A percentile compares a stretch with the other conserved stretches of the same genome.
Conservation (phyloP, 2,797 vertebrate species). For the Esox masquinongy region DNA sequence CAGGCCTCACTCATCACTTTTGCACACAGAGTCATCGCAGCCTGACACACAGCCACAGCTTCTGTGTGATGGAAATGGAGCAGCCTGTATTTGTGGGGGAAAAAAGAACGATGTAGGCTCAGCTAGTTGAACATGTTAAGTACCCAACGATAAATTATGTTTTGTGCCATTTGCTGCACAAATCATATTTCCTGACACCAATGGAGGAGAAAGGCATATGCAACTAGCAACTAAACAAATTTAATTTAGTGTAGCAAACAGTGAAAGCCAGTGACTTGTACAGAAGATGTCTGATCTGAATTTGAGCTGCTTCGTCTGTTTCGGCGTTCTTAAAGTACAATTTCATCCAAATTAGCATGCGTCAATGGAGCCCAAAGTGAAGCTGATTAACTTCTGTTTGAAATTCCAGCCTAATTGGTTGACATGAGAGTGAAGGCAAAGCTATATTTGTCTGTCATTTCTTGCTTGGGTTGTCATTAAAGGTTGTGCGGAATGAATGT, state of each 20-base stretch:
- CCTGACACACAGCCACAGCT: neutral
- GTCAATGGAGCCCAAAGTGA: constrained; percentile 40
- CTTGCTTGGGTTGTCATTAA: constrained; percentile 53
- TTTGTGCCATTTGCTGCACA: neutral
- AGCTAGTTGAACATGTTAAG: constrained; percentile 9
- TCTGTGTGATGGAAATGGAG: neutral
- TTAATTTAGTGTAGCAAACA: neutral
- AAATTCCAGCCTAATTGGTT: constrained; percentile 34
- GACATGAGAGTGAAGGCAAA: constrained; percentile 41
- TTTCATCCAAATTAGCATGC: constrained; percentile 25
- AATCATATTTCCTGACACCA: neutral
- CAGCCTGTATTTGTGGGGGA: neutral
- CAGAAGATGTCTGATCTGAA: constrained; percentile 18
- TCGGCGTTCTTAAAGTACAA: neutral
- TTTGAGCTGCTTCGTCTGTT: neutral
- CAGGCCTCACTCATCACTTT: constrained; percentile 1
- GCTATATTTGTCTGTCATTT: constrained; percentile 52
- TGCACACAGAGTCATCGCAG: neutral
- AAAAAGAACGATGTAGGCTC: neutral
- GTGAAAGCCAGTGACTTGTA: neutral
- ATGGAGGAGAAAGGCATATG: neutral
- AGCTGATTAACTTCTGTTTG: constrained; percentile 37
- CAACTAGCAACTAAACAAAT: neutral
- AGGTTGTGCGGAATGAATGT: constrained; percentile 53
- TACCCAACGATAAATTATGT: constrained; percentile 21